These are phyloP conservation scores for Pachypanchax playfairii DNA, from an alignment of 2,113 vertebrate species.

Conservation along the genomic window DNA sequence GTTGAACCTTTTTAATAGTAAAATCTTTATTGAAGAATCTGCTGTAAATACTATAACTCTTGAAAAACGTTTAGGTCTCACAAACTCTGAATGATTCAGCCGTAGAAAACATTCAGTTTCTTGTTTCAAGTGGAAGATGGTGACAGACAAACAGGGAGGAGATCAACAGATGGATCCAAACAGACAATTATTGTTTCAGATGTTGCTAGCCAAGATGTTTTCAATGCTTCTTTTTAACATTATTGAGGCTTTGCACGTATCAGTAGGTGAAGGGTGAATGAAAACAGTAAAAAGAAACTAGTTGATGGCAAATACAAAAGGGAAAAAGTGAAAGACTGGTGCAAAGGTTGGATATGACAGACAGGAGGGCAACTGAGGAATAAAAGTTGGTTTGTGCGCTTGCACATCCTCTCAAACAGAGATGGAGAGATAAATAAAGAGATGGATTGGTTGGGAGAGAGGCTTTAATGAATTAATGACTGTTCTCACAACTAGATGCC, in stretches of 20 bases:
- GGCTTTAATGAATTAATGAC: conserved; percentile 82
- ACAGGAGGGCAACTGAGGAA: conserved; percentile 7
- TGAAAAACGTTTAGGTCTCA: conserved; percentile 12
- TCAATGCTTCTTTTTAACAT: not conserved
- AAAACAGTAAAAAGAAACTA: conserved; percentile 6
- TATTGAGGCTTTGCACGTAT: conserved; percentile 1
- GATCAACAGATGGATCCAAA: conserved; percentile 20
- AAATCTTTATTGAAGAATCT: conserved; percentile 48
- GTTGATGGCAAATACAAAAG: conserved; percentile 10
- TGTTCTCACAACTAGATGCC: conserved; percentile 72
- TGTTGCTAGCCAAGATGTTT: not conserved
- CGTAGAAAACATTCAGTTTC: not conserved
- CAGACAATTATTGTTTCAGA: not conserved
- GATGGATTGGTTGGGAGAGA: conserved; percentile 39
- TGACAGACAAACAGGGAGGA: conserved; percentile 4
- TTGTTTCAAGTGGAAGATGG: conserved; percentile 9
- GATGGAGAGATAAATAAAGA: conserved; percentile 44
- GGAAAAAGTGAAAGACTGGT: conserved; percentile 2
- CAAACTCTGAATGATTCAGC: conserved; percentile 25
- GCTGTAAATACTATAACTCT: conserved; percentile 3
- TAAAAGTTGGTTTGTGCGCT: not conserved
- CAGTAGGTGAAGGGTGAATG: not conserved
- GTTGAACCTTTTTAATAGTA: too few relatives aligned
- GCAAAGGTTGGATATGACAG: conserved; percentile 12
- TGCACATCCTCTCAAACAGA: conserved; percentile 12